A percentile compares a stretch with the other conserved stretches of the same genome.
These are phyloP conservation scores for Centropyge bicolor DNA, from an alignment of 2,797 vertebrate genomes.

Conservation along the genomic window DNA sequence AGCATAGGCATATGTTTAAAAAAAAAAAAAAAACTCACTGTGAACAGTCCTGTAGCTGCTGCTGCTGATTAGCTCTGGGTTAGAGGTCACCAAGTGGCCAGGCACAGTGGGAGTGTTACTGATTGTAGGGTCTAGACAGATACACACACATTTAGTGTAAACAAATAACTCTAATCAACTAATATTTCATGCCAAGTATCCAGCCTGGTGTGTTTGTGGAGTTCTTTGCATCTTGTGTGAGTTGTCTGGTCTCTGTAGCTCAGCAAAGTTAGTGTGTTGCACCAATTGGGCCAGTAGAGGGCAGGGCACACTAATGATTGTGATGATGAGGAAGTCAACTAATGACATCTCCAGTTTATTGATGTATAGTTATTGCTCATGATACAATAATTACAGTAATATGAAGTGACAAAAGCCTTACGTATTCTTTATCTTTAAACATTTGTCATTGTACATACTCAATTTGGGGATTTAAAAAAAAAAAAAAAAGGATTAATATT, in stretches of 20 bases:
- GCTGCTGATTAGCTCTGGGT: background rate
- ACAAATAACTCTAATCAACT: background rate
- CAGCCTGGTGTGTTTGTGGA: background rate
- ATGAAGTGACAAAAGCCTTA: background rate
- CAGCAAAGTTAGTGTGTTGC: background rate
- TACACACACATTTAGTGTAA: background rate
- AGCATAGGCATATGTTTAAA: too few species aligned
- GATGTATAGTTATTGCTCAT: background rate
- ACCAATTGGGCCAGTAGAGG: slow-evolving; percentile 47
- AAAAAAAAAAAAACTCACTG: slow-evolving; percentile 44
- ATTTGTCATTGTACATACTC: background rate
- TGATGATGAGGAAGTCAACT: background rate
- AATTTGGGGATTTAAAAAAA: background rate
- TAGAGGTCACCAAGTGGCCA: slow-evolving; percentile 31
- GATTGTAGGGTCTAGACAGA: slow-evolving; percentile 19
- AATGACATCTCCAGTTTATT: background rate
- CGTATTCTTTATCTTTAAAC: background rate
- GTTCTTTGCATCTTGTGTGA: background rate
- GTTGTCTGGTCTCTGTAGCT: background rate
- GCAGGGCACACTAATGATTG: slow-evolving; percentile 8
- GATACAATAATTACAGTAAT: background rate
- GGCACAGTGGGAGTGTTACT: background rate
- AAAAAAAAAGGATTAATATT: background rate
- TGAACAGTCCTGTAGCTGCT: slow-evolving; percentile 7
- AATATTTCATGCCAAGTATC: background rate